Evolutionary conservation across 2,888 invertebrate species (phyloP), one percentile per base, ranked within the genome.

Genomic region (Apamea monoglypha): DNA sequence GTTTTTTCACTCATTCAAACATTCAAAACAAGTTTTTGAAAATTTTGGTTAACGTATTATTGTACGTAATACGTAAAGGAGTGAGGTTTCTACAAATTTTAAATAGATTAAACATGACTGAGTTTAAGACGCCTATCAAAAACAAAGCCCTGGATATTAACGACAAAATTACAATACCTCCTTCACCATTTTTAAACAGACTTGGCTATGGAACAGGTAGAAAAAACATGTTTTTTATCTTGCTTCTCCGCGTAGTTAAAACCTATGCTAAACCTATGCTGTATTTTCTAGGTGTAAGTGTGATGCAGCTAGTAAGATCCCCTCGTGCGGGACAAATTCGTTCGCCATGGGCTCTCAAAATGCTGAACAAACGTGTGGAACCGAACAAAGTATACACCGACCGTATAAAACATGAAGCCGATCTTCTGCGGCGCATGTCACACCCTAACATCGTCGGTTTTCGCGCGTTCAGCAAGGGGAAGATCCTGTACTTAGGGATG

Each of bases 301-400:
- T 99, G 0, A 98, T 98, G 94, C 98, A 98, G 87, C 92, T 98
- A 83, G 97, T 98, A 78, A 97, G 98, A 84, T 98, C 98, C 0
- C 98, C 98, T 0, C 96, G 97, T 87, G 97, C 97, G 1, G 98
- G 98, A 14, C 97, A 97, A 88, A 94, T 97, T 0, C 97, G 98
- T n/a, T 99, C 99, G 0, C 99, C 99, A 0, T 99, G 99, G 99
- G 99, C 98, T 0, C 96, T 99, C 0, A 99, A 99, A 92, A 98
- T 98, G 94, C 92, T 98, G 2, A 97, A 97, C 87, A 97, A 96
- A 73, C 94, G 94, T 5, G 95, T 96, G 32, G 97, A 96, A 87
- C 97, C 97, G 0, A 93, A 93, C 81, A 92, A 91, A 87, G 95
- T 95, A 0, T 96, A 95, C 85, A 96, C 97, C 5, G 95, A 97